Evolutionary conservation across 2,797 vertebrate genomes (phyloP).

Genomic region (Mionectes olivaceus): DNA sequence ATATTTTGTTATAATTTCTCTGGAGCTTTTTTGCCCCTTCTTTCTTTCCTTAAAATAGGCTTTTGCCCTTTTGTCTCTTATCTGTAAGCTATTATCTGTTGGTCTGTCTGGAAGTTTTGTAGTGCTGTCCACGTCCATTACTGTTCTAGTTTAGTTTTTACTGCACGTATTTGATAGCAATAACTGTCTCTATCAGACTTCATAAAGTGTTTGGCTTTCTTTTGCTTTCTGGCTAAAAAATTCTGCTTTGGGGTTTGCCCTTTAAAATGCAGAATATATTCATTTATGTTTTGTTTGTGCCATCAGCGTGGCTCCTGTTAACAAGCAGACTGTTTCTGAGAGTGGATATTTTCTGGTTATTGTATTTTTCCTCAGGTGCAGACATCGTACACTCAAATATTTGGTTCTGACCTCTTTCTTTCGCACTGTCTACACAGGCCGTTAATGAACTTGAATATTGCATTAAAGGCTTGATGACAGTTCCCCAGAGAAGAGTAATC

Average conservation of each 20-base stretch:
- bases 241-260: neutral
- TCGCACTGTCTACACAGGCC: neutral
- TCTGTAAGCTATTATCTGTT: neutral
- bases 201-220: neutral
- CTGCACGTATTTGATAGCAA: neutral
- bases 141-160: neutral
- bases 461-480: neutral
- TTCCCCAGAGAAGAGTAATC: neutral
- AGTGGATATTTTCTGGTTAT: constrained; percentile 21
- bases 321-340: neutral
- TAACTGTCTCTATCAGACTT: neutral
- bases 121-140: neutral
- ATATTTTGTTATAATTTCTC: neutral
- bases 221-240: neutral
- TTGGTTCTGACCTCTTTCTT: constrained; percentile 13
- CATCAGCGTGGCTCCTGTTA: neutral
- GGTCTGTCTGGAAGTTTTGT: neutral
- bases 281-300: constrained; percentile 1
- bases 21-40: rapidly evolving
- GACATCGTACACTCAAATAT: neutral
- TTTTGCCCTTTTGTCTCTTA: neutral
- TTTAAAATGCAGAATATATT: neutral
- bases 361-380: constrained; percentile 49
- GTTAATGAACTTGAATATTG: constrained; percentile 45
- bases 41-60: neutral